Conservation (phyloP, 2,797 vertebrate species). For the Prionace glauca region DNA sequence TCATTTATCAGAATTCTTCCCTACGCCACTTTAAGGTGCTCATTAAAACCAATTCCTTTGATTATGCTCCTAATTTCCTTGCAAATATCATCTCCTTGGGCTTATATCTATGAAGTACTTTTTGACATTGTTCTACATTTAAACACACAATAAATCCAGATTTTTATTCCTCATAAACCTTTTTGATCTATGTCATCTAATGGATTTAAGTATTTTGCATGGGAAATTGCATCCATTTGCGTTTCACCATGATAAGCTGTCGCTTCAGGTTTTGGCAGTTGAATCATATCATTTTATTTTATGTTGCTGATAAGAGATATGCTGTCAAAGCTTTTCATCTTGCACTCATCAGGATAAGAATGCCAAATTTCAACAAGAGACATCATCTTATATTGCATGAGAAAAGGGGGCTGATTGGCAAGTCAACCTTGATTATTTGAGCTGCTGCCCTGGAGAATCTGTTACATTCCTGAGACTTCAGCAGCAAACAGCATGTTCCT, state of each 20-base stretch:
- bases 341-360: too few species aligned
- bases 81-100: background rate
- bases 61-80: background rate
- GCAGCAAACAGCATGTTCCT: too few species aligned
- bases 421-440: too few species aligned
- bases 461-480: too few species aligned
- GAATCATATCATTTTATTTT: background rate
- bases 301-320: too few species aligned
- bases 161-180: background rate
- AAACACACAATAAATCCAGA: background rate
- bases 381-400: too few species aligned
- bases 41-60: background rate
- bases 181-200: background rate
- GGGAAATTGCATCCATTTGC: background rate
- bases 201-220: background rate
- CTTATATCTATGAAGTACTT: background rate
- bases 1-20: background rate
- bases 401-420: too few species aligned
- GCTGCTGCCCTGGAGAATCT: too few species aligned
- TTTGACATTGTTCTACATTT: background rate
- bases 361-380: too few species aligned
- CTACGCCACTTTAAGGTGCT: background rate
- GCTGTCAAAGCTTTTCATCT: too few species aligned
- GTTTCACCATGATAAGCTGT: background rate
- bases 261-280: background rate